Evolutionary conservation across 2,113 vertebrate species (phyloP).

Genomic region (Rhinoptilus africanus): DNA sequence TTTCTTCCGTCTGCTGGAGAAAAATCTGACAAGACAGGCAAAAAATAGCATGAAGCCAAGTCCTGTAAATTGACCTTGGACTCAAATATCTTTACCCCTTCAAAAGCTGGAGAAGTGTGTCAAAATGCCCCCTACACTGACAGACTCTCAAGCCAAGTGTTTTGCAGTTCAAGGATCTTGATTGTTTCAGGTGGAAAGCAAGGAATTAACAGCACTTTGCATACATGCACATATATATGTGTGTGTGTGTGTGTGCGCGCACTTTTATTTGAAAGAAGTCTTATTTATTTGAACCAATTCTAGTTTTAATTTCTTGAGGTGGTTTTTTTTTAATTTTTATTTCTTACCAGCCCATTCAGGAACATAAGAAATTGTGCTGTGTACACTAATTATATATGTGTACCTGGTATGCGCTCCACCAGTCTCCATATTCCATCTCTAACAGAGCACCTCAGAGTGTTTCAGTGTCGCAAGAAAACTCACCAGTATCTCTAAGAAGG

Average conservation of each 20-base stretch:
- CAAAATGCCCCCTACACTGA: neutral
- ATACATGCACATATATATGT: too few relatives aligned
- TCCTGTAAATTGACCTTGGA: neutral
- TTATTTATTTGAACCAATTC: neutral
- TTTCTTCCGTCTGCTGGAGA: neutral
- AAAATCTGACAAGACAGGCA: neutral
- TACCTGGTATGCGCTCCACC: neutral
- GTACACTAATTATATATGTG: neutral
- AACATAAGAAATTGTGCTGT: rapidly evolving
- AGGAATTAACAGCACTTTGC: neutral
- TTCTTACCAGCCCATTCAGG: neutral
- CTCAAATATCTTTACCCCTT: neutral
- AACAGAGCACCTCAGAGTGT: rapidly evolving
- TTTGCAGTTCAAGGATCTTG: neutral
- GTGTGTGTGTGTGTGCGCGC: too few relatives aligned
- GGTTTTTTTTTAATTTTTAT: neutral
- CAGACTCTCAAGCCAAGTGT: neutral
- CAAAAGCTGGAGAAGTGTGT: neutral
- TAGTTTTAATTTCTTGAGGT: neutral
- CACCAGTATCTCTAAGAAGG: neutral
- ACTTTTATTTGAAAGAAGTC: neutral
- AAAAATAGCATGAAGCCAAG: neutral
- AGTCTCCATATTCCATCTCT: neutral
- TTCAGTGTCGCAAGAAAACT: neutral
- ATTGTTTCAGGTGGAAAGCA: neutral